These are phyloP conservation scores for Brachylomia viminalis DNA, from an alignment of 2,888 invertebrate genomes.

Conservation along the genomic window DNA sequence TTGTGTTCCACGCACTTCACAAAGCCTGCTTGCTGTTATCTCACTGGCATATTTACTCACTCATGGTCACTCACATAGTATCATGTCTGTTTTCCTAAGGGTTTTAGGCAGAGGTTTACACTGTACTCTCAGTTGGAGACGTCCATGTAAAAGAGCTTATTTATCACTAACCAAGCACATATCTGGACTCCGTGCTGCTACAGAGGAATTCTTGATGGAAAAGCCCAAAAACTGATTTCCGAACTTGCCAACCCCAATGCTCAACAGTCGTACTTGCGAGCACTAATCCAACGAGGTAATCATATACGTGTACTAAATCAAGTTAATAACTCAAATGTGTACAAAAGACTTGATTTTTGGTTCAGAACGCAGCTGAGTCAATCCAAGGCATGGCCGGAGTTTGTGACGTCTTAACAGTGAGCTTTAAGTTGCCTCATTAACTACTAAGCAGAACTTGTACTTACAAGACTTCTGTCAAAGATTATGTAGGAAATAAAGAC, in stretches of 20 bases:
- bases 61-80: background rate
- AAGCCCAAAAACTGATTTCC: background rate
- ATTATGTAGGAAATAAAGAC: background rate
- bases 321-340: background rate
- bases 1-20: too few species aligned
- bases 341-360: slow-evolving; percentile 4
- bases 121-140: background rate
- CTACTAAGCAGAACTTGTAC: slow-evolving; percentile 27
- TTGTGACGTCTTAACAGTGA: slow-evolving; percentile 16
- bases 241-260: background rate
- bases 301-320: background rate
- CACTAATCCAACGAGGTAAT: too few species aligned
- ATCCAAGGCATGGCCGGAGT: background rate
- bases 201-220: background rate
- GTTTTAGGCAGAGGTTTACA: background rate
- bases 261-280: background rate
- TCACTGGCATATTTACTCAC: too few species aligned
- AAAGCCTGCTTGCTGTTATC: too few species aligned
- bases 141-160: background rate
- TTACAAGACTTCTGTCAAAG: slow-evolving; percentile 3
- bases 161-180: background rate
- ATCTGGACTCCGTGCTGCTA: too few species aligned
- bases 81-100: background rate
- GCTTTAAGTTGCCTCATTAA: slow-evolving; percentile 24
- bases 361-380: slow-evolving; percentile 12